Evolutionary conservation across 2,888 invertebrate genomes (phyloP), one percentile per base, ranked within the genome.

Genomic region (Lasioglossum vierecki): DNA sequence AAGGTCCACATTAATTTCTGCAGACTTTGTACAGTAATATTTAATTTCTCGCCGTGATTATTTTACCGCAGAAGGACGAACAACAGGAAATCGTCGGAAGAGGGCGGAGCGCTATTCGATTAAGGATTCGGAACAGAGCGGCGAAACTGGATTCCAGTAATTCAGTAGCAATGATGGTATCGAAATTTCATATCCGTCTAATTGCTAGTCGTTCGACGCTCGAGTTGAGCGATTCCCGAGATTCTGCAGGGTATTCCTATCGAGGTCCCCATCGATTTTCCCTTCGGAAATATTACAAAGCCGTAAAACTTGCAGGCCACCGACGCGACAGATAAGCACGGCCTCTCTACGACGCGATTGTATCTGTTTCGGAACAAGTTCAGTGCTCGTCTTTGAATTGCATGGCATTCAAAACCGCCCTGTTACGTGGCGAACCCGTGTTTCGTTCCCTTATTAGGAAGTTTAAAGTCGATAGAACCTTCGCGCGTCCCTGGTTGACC

Each of bases 161-260:
- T 57, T 68, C 57, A 35, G 44, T 68, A 15, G 63, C 63, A 78
- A 80, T 80, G 74, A 82, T 44, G 57, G 35, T 39, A 57, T 74
- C 57, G 46, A 82, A 82, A 80, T 82, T 80, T 82, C 80, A 82
- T 82, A 80, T 80, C 53, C 82, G n/a, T 68, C 30, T 79, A 79
- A 73, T 79, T 79, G 80, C 53, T 22, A n/a, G 53, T 57, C 79
- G 44, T 44, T 79, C 66, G 66, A 53, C 13, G 80, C 49, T 53
- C 63, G 13, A 63, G 30, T 72, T 60, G 72, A 30, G 68, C 35
- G 77, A 77, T 63, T 35, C n/a, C n/a, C 15, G n/a, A 66, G 60
- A 78, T 71, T 57, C 44, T 46, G 44, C 5, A 22, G 66, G 39
- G 35, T 18, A 11, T 18, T 53, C 30, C 18, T 18, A 4, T 66